Base-by-base conservation (phyloP, 2,113 vertebrate species). In the Pluvialis apricaria region DNA sequence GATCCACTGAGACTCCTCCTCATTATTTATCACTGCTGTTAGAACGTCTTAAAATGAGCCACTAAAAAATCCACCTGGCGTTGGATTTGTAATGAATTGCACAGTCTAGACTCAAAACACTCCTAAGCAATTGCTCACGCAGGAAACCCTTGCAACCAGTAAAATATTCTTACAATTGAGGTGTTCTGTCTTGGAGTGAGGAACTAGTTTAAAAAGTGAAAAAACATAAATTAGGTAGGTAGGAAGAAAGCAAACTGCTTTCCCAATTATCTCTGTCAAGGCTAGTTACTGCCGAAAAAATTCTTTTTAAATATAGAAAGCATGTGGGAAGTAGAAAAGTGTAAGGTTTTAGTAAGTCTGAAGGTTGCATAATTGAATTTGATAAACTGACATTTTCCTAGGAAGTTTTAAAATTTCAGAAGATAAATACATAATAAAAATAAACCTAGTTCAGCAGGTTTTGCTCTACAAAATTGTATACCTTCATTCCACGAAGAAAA, bases 291-390 rank as follows among this genome's bases (percentile, higher is more conserved):
- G 78, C 60, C 88, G 55, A 81, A 92, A 91, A 89, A 60, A 31
- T 44, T 96, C 80, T 73, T 85, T 72, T 97, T 90, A 97, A 97
- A 98, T 96, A 97, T 97, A 97, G 97, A 97, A 97, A 96, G 86
- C 81, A 96, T 62, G 96, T 98, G 94, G 97, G 97, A 97, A 90
- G 96, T 34, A 94, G 91, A 76, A 90, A 92, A 96, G 73, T 82
- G 88, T 80, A 97, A 95, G 78, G 73, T 94, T 95, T 96, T 90
- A 88, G 31, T 91, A 92, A 97, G 51, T 84, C 91, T 96, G 93
- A 96, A 94, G 92, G 75, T 86, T 96, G 57, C 85, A 68, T 90
- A 96, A 97, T 89, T 95, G 82, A 88, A 92, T 88, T 90, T 97
- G 94, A 96, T 88, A 68, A 97, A 97, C 83, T 95, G 95, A 88